Conservation (phyloP, 2,797 vertebrate species). For the Crocidura indochinensis region DNA sequence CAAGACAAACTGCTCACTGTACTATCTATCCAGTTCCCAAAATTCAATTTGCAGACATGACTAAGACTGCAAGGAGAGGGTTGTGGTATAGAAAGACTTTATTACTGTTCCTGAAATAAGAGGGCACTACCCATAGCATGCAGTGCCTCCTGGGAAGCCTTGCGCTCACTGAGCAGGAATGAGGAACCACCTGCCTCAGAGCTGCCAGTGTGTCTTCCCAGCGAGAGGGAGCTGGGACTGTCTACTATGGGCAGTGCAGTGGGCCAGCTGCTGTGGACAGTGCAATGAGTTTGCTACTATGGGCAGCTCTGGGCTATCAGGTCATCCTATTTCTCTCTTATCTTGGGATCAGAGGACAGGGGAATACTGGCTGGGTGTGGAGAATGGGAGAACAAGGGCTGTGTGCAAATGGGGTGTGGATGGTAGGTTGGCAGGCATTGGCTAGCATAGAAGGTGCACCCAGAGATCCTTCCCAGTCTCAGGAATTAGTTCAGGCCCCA, state of each 20-base stretch:
- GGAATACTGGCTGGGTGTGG: not conserved
- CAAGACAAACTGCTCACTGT: too few relatives aligned
- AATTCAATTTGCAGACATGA: not conserved
- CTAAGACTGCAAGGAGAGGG: not conserved
- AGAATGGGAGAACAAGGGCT: too few relatives aligned
- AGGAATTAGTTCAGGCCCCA: not conserved
- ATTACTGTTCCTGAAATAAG: not conserved
- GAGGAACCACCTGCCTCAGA: too few relatives aligned
- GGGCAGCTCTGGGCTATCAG: not conserved
- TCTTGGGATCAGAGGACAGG: not conserved
- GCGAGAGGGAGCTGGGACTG: not conserved
- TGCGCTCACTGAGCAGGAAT: not conserved
- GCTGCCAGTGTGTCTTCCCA: not conserved
- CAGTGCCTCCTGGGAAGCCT: not conserved
- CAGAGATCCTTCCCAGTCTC: not conserved
- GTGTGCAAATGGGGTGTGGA: not conserved
- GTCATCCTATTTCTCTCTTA: not conserved
- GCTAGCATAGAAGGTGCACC: not conserved
- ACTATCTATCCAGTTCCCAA: too few relatives aligned
- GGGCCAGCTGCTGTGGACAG: not conserved
- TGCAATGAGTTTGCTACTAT: too few relatives aligned
- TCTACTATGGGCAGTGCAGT: not conserved
- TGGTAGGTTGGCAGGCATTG: not conserved
- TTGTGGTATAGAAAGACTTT: not conserved
- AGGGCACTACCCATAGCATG: accelerated